These are phyloP conservation scores for Acyrthosiphon pisum DNA, from an alignment of 1,140 invertebrate species.

Conservation along the genomic window DNA sequence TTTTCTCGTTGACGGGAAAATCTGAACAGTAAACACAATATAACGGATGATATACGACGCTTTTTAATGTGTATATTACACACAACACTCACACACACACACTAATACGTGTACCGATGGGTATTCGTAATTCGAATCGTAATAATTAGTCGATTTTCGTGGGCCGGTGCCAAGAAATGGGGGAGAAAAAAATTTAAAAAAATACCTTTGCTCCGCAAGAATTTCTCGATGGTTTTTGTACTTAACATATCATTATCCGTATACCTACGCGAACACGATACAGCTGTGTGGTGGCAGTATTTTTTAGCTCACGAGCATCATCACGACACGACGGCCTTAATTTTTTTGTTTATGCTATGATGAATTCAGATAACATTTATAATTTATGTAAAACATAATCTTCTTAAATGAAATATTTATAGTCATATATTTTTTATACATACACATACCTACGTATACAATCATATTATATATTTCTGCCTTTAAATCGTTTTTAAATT, in stretches of 20 bases:
- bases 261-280: not conserved
- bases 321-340: not conserved
- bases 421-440: not conserved
- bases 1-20: not conserved
- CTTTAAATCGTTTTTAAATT: constrained; percentile 1
- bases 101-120: not conserved
- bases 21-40: not conserved
- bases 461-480: not conserved
- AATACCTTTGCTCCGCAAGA: not conserved
- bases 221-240: not conserved
- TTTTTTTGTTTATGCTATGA: not conserved
- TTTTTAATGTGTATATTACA: not conserved
- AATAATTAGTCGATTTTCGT: not conserved
- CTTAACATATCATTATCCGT: not conserved
- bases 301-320: not conserved
- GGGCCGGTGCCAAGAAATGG: not conserved
- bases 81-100: not conserved
- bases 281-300: not conserved
- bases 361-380: not conserved
- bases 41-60: not conserved
- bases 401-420: not conserved
- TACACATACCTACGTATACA: not conserved
- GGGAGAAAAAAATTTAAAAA: not conserved
- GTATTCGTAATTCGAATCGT: not conserved
- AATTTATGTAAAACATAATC: constrained; percentile 18